Evolutionary conservation across 2,113 vertebrate genomes (phyloP).

Genomic region (Phainopepla nitens): DNA sequence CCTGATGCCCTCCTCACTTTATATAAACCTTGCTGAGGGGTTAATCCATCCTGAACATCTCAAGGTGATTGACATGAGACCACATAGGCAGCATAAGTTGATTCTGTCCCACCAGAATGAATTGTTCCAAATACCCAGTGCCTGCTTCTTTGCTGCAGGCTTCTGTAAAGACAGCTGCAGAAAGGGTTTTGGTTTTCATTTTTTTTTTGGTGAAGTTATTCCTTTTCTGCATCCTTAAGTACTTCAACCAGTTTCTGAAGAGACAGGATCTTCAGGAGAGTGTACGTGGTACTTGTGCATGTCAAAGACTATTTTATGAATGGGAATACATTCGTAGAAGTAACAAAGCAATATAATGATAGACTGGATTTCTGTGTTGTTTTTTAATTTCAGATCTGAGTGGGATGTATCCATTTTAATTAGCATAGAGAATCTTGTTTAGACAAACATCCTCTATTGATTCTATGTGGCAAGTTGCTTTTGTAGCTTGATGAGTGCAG

Average conservation of each 20-base stretch:
- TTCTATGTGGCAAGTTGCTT: not conserved
- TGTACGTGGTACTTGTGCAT: not conserved
- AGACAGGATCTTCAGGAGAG: not conserved
- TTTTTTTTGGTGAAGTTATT: not conserved
- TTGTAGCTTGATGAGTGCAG: not conserved
- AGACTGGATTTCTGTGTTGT: not conserved
- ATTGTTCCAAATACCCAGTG: not conserved
- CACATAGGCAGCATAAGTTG: fast-evolving
- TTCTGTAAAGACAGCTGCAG: not conserved
- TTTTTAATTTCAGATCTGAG: not conserved
- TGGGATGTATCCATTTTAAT: not conserved
- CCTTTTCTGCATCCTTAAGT: not conserved
- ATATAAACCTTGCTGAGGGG: not conserved
- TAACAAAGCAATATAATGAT: not conserved
- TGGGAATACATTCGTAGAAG: not conserved
- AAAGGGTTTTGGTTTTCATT: not conserved
- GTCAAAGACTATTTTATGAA: not conserved
- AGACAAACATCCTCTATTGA: not conserved
- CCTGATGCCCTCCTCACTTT: not conserved
- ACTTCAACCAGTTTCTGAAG: not conserved
- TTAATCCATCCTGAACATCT: fast-evolving
- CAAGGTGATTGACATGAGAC: not conserved
- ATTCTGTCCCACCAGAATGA: not conserved
- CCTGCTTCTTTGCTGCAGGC: not conserved
- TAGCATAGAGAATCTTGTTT: not conserved